Evolutionary conservation across 2,888 invertebrate genomes (phyloP).

Genomic region (Rhingia campestris): DNA sequence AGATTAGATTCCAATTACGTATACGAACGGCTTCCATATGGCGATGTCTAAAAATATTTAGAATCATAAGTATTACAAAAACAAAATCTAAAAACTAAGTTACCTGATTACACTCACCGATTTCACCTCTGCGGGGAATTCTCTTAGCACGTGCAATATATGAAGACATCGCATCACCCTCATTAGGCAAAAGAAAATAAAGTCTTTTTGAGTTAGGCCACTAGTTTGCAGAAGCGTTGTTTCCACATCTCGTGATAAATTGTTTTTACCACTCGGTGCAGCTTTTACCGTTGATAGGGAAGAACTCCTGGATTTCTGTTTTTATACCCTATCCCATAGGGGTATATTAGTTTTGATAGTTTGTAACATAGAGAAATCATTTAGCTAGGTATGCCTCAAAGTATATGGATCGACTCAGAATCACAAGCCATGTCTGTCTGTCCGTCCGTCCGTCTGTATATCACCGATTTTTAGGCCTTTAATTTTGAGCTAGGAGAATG

Average conservation of each 20-base stretch:
- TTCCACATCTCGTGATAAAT: conserved; percentile 84
- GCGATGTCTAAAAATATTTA: conserved; percentile 87
- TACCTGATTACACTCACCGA: conserved; percentile 96
- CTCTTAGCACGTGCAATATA: conserved; percentile 99
- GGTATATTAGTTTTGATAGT: no score
- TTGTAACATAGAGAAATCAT: no score
- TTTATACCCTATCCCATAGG: no score
- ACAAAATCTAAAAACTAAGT: neutral
- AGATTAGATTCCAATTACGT: conserved; percentile 99
- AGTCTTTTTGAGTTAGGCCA: conserved; percentile 90
- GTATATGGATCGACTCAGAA: no score
- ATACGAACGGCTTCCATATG: conserved; percentile 99
- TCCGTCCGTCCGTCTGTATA: no score
- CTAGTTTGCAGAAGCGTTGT: conserved; percentile 89
- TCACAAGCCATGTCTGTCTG: no score
- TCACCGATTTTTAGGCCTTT: no score
- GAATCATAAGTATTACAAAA: neutral
- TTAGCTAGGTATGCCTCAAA: no score
- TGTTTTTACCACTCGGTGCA: neutral
- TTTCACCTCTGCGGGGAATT: conserved; percentile 98
- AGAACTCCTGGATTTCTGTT: no score
- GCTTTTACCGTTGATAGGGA: conserved; percentile 1
- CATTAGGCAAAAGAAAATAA: conserved; percentile 97
- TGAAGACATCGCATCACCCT: conserved; percentile 99
- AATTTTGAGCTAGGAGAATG: no score